Percentiles rank a stretch among this genome's conserved stretches.
phyloP scores from a whole-genome alignment of 2,797 vertebrate species.

The Aeoliscus strigatus region DNA sequence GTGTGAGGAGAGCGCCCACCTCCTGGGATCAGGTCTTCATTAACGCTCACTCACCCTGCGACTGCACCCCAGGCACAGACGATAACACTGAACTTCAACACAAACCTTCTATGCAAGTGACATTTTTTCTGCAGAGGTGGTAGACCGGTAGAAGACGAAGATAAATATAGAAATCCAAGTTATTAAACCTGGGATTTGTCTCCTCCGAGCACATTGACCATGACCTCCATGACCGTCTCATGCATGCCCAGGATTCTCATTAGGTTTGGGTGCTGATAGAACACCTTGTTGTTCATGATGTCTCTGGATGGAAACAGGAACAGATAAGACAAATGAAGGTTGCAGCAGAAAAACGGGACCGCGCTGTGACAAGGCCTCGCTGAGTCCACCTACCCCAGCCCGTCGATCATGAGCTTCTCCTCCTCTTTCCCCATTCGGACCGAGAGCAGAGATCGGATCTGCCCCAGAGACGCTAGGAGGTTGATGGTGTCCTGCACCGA shows the following conservation, averaged over 20 bases:
- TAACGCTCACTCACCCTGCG: slow-evolving; percentile 11
- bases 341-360: too few relatives aligned
- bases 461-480: slow-evolving; percentile 89
- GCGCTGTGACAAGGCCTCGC: too few relatives aligned
- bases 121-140: too few relatives aligned
- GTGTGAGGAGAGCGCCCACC: slow-evolving; percentile 19
- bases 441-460: slow-evolving; percentile 92
- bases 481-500: slow-evolving; percentile 91
- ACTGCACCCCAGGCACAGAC: slow-evolving; percentile 4
- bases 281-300: slow-evolving; percentile 99
- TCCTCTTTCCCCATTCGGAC: slow-evolving; percentile 98
- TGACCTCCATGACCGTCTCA: slow-evolving; percentile 98
- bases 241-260: slow-evolving; percentile 99
- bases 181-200: slow-evolving; percentile 90
- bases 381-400: slow-evolving; percentile 89
- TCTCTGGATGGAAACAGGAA: slow-evolving; percentile 72
- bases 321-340: neutral
- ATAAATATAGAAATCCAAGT: slow-evolving; percentile 7
- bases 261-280: slow-evolving; percentile 98
- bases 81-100: neutral
- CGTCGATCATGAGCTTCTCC: slow-evolving; percentile 96
- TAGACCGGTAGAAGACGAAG: neutral
- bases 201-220: slow-evolving; percentile 96
- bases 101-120: slow-evolving; percentile 1
- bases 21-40: slow-evolving; percentile 24